phyloP scores from a whole-genome alignment of 1,140 invertebrate genomes.

The Kradibia gibbosae region DNA sequence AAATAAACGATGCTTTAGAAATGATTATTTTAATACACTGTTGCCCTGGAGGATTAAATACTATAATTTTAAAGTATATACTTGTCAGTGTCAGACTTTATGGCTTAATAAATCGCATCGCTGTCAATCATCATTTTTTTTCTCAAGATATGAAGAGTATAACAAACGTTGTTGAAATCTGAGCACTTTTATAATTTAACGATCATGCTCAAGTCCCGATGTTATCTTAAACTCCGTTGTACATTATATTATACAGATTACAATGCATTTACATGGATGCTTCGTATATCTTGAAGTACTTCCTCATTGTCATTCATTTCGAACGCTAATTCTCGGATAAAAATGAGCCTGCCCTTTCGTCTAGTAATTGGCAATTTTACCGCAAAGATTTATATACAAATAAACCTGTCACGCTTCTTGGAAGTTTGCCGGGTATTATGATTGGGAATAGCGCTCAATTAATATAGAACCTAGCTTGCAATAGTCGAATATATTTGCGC shows the following conservation, averaged over 20 bases:
- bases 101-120: not conserved
- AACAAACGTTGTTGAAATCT: not conserved
- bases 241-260: not conserved
- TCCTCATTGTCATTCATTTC: not conserved
- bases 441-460: not conserved
- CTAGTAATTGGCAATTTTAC: constrained; percentile 1
- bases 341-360: not conserved
- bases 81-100: not conserved
- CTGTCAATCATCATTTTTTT: not conserved
- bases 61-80: not conserved
- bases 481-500: too few species aligned
- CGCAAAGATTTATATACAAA: not conserved
- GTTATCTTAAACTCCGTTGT: not conserved
- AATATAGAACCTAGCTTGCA: too few species aligned
- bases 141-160: not conserved
- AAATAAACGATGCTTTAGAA: too few species aligned
- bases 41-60: not conserved
- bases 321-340: not conserved
- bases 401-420: not conserved
- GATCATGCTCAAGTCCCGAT: not conserved
- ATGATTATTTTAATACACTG: too few species aligned
- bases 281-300: not conserved
- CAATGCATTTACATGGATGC: not conserved
- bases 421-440: not conserved
- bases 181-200: not conserved